Conservation (phyloP, 2,113 vertebrate genomes). For the Pogonocichla stellata region DNA sequence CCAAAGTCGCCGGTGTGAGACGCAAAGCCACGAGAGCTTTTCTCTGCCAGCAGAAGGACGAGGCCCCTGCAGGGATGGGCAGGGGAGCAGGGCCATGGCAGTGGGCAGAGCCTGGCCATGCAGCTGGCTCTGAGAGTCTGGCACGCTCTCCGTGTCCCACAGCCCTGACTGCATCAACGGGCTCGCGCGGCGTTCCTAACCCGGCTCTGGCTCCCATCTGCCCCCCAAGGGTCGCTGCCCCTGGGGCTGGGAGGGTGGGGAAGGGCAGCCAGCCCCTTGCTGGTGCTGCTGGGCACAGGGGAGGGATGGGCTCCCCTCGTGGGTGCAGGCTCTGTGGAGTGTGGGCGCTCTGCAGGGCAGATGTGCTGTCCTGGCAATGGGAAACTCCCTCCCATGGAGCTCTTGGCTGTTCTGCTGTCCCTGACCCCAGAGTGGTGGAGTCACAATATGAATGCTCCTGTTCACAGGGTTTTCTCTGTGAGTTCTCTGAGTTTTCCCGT, state of each 20-base stretch:
- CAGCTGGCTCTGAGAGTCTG: neutral
- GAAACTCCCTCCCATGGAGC: neutral
- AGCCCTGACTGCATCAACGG: too few relatives aligned
- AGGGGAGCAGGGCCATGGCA: neutral
- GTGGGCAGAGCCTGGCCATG: rapidly evolving
- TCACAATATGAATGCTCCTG: rapidly evolving
- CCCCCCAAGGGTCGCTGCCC: too few relatives aligned
- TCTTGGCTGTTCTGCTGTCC: neutral
- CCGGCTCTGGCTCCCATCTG: too few relatives aligned
- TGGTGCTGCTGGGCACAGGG: too few relatives aligned
- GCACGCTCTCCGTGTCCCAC: too few relatives aligned
- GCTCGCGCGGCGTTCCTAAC: too few relatives aligned
- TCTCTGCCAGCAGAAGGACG: neutral
- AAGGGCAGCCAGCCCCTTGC: too few relatives aligned
- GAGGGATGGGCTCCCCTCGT: too few relatives aligned
- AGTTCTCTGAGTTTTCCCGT: neutral
- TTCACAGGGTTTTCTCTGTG: neutral
- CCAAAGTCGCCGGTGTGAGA: neutral
- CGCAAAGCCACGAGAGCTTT: rapidly evolving
- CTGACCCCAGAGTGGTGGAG: neutral
- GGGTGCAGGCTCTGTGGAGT: too few relatives aligned
- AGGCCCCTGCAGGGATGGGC: rapidly evolving
- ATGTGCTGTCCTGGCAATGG: neutral
- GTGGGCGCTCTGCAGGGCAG: too few relatives aligned
- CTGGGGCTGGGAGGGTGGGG: too few relatives aligned